Percentiles rank a stretch among this genome's conserved stretches.
phyloP scores from a whole-genome alignment of 2,888 invertebrate species.

The Ceriagrion tenellum region DNA sequence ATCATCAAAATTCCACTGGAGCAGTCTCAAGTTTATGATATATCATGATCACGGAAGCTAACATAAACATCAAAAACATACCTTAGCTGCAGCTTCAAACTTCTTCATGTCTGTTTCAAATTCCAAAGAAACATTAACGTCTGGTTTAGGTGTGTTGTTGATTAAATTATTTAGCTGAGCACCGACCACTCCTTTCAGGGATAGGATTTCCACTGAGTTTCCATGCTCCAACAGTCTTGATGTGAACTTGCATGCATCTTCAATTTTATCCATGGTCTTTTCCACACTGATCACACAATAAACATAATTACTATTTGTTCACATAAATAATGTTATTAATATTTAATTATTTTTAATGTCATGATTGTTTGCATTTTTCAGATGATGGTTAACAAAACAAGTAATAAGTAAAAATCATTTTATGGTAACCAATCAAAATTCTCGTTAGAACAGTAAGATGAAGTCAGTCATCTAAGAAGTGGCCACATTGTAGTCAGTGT shows the following conservation, averaged over 20 bases:
- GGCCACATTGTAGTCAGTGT: too few relatives aligned
- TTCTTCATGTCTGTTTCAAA: conserved; percentile 89
- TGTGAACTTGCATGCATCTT: conserved; percentile 92
- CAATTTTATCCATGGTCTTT: conserved; percentile 90
- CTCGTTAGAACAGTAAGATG: too few relatives aligned
- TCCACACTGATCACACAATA: conserved; percentile 81
- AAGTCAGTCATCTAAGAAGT: too few relatives aligned
- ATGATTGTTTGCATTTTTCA: too few relatives aligned
- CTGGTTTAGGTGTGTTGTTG: conserved; percentile 89
- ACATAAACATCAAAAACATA: conserved; percentile 71
- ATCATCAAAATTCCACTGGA: neutral
- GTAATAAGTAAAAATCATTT: too few relatives aligned
- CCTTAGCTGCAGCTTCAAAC: conserved; percentile 85
- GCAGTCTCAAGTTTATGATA: neutral
- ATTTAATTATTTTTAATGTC: neutral
- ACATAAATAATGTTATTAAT: neutral
- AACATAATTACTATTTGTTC: neutral
- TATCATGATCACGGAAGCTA: neutral
- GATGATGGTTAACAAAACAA: too few relatives aligned
- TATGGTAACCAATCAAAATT: too few relatives aligned
- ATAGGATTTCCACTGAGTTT: conserved; percentile 90
- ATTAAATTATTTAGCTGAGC: conserved; percentile 89
- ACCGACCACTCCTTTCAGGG: conserved; percentile 89
- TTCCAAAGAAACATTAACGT: conserved; percentile 88
- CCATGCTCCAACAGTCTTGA: conserved; percentile 90